Conservation (phyloP, 2,797 vertebrate species). For the Typhlichthys subterraneus region DNA sequence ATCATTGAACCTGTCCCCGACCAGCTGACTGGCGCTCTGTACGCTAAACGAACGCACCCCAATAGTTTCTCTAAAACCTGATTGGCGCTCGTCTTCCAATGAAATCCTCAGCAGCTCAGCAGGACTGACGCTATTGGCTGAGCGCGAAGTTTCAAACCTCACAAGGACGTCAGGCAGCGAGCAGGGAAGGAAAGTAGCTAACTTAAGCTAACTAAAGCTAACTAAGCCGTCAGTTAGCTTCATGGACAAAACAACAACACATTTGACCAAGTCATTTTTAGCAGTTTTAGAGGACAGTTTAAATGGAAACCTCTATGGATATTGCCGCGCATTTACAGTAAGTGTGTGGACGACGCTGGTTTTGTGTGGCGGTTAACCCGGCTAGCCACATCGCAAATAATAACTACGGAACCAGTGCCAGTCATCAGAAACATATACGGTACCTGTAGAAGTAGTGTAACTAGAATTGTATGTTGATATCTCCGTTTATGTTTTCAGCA, state of each 20-base stretch:
- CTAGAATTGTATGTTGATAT: background rate
- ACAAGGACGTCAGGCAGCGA: too few species aligned
- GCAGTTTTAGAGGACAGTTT: background rate
- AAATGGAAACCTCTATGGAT: conserved; percentile 41
- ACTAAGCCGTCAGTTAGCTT: accelerated
- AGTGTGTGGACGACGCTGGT: conserved; percentile 24
- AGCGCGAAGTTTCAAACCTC: conserved; percentile 59
- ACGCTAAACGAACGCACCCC: too few species aligned
- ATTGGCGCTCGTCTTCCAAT: background rate
- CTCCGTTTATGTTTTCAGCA: conserved; percentile 16
- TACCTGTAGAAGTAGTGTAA: background rate
- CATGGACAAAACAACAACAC: too few species aligned
- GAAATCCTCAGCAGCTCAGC: background rate
- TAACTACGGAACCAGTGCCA: too few species aligned
- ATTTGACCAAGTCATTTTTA: accelerated
- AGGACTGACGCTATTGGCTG: conserved; percentile 44
- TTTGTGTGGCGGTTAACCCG: conserved; percentile 5
- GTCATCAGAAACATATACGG: too few species aligned
- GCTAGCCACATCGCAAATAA: background rate
- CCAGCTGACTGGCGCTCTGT: too few species aligned
- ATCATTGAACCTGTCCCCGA: too few species aligned
- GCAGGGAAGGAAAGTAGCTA: background rate
- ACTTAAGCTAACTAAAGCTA: too few species aligned
- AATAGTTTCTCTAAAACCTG: background rate
- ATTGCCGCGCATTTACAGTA: conserved; percentile 55